These are phyloP conservation scores for Geophilus truncorum DNA, from an alignment of 2,888 invertebrate genomes.

Conservation along the genomic window DNA sequence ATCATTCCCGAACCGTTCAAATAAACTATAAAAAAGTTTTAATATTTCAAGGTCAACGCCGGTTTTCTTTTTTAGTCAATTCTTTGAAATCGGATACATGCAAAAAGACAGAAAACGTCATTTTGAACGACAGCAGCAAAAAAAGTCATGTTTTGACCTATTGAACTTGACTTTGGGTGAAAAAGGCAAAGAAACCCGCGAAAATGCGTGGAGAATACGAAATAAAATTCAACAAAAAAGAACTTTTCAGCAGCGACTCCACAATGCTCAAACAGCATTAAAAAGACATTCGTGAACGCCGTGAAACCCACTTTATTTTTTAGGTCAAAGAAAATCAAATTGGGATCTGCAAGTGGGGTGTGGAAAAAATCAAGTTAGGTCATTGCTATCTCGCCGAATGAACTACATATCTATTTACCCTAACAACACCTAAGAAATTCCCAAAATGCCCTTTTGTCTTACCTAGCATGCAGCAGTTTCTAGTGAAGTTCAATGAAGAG, in stretches of 20 bases:
- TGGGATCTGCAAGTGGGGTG: not conserved
- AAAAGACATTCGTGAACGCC: not conserved
- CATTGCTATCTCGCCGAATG: not conserved
- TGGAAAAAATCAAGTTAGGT: not conserved
- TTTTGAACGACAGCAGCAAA: not conserved
- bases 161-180: not conserved
- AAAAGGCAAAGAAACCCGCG: not conserved
- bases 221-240: not conserved
- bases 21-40: not conserved
- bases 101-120: not conserved
- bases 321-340: not conserved
- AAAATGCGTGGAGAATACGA: not conserved
- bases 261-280: not conserved
- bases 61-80: not conserved
- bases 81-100: not conserved
- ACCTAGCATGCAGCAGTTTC: not conserved
- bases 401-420: not conserved
- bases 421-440: no score
- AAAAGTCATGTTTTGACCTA: not conserved
- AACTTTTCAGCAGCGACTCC: not conserved
- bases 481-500: not conserved
- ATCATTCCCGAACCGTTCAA: not conserved
- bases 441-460: not conserved
- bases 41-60: not conserved
- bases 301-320: not conserved